Percentiles rank a stretch among this genome's conserved stretches.
These are phyloP conservation scores for Sebastes kiyomatsui DNA, from an alignment of 2,797 vertebrate genomes.

Conservation along the genomic window DNA sequence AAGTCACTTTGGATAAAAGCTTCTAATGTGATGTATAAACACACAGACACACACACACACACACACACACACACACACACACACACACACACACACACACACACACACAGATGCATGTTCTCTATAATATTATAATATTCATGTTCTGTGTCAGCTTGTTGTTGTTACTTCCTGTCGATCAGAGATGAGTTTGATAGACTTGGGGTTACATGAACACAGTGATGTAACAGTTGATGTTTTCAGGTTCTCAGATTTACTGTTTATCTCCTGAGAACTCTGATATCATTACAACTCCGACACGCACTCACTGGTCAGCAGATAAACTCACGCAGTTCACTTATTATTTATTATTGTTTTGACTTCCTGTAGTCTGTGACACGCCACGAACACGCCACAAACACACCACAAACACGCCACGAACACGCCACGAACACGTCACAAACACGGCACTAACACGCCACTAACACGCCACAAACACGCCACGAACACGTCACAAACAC, in stretches of 20 bases:
- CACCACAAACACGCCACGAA: rapidly evolving
- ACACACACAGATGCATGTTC: background rate
- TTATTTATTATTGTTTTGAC: background rate
- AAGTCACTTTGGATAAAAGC: background rate
- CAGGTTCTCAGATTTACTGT: background rate
- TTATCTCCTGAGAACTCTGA: no score
- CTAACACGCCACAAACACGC: rapidly evolving
- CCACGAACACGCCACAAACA: no score
- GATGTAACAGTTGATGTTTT: slow-evolving; percentile 20
- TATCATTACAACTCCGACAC: no score
- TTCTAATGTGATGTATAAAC: background rate
- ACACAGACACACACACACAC: background rate
- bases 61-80: no score
- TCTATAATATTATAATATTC: background rate
- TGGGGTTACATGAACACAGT: slow-evolving; percentile 31
- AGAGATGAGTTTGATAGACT: slow-evolving; percentile 37
- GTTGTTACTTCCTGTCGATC: background rate
- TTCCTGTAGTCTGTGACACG: no score
- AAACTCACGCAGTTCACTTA: background rate
- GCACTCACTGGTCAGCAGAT: background rate
- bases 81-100: background rate
- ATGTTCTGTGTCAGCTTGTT: slow-evolving; percentile 23
- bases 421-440: rapidly evolving
- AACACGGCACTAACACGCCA: no score
- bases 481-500: rapidly evolving